A percentile compares a stretch with the other conserved stretches of the same genome.
These are phyloP conservation scores for Chelonus insularis DNA, from an alignment of 1,140 invertebrate species.

Conservation along the genomic window DNA sequence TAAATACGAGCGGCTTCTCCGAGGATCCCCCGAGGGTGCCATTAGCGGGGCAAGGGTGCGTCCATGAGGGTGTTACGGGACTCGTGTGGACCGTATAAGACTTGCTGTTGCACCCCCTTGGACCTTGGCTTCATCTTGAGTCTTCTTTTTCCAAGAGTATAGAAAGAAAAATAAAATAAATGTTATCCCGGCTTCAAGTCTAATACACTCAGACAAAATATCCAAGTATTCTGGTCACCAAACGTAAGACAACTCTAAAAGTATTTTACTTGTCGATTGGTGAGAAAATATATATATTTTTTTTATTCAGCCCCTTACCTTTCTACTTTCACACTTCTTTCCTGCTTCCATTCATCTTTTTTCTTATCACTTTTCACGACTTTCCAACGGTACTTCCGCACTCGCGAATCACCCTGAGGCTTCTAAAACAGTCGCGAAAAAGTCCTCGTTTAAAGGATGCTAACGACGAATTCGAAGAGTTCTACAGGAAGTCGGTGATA, in stretches of 20 bases:
- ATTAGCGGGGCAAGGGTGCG: constrained; percentile 55
- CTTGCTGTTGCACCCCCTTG: constrained; percentile 30
- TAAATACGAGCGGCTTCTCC: constrained; percentile 57
- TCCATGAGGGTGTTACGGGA: constrained; percentile 31
- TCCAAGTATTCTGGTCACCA: constrained; percentile 10
- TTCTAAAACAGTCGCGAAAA: constrained; percentile 22
- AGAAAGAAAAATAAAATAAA: constrained; percentile 24
- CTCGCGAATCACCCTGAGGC: constrained; percentile 19
- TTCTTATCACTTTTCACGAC: constrained; percentile 22
- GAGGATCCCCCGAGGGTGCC: constrained; percentile 58
- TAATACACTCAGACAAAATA: constrained; percentile 50
- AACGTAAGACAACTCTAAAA: constrained; percentile 34
- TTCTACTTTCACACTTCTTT: constrained; percentile 1
- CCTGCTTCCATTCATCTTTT: neutral
- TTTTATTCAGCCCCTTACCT: neutral
- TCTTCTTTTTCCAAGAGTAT: neutral
- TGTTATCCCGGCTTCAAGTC: constrained; percentile 33
- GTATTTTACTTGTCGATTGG: constrained; percentile 36
- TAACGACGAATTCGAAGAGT: constrained; percentile 30
- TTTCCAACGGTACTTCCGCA: constrained; percentile 19
- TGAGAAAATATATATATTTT: constrained; percentile 17
- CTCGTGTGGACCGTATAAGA: constrained; percentile 29
- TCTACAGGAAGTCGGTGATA: constrained; percentile 26
- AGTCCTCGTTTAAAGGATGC: constrained; percentile 25
- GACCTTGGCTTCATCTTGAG: constrained; percentile 31